These are phyloP conservation scores for Okapia johnstoni DNA, from an alignment of 2,113 vertebrate species.

Conservation along the genomic window DNA sequence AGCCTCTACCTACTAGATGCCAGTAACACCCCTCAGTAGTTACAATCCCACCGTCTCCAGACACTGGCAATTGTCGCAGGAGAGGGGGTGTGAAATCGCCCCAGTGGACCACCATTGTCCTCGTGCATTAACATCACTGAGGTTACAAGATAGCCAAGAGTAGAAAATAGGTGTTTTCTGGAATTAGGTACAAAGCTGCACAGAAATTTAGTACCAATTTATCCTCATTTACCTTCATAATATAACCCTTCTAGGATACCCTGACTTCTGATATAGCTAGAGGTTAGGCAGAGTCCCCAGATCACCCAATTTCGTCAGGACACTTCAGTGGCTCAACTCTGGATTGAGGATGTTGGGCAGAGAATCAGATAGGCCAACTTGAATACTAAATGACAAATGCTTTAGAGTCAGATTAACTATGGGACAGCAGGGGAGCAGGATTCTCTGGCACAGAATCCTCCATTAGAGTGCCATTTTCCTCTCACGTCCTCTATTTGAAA, in stretches of 20 bases:
- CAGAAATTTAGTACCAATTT: neutral
- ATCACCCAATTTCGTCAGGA: neutral
- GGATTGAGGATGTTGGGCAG: neutral
- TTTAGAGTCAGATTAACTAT: constrained; percentile 21
- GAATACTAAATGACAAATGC: constrained; percentile 28
- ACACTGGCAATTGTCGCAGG: neutral
- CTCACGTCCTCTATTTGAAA: constrained; percentile 57
- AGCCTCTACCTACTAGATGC: neutral
- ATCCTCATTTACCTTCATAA: neutral
- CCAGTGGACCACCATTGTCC: neutral
- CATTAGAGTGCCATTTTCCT: constrained; percentile 54
- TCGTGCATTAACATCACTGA: neutral
- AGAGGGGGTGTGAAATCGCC: accelerated
- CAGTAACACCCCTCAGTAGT: neutral
- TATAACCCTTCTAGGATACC: neutral
- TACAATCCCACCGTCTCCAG: neutral
- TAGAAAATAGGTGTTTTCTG: neutral
- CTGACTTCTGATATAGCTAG: neutral
- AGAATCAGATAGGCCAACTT: neutral
- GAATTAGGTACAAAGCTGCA: neutral
- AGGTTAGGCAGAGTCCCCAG: neutral
- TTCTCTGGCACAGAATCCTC: constrained; percentile 44
- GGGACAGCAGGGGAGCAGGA: constrained; percentile 13
- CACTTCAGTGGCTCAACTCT: neutral
- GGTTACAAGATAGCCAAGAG: neutral